phyloP scores from a whole-genome alignment of 2,888 invertebrate genomes.

The Ormyrus labotus region DNA sequence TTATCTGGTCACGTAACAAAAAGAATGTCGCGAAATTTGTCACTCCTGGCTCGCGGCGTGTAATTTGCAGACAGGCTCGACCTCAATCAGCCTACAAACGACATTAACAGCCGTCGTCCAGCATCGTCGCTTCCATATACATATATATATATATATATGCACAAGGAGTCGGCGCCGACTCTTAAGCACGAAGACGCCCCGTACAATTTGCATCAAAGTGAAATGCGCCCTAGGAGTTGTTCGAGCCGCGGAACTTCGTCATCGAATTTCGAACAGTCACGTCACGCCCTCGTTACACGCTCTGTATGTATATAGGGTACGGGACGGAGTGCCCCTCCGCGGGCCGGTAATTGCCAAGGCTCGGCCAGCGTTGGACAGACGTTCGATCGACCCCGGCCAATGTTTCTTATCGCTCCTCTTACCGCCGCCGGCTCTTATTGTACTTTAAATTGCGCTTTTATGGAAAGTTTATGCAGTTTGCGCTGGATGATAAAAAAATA shows the following conservation, averaged over 20 bases:
- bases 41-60: neutral
- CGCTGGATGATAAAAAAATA: too few species aligned
- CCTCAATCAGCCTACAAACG: conserved; percentile 50
- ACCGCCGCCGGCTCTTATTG: neutral
- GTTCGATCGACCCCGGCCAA: neutral
- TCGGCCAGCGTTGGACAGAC: neutral
- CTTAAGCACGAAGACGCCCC: conserved; percentile 36
- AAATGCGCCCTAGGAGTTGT: too few species aligned
- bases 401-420: too few species aligned
- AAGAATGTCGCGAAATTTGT: conserved; percentile 33
- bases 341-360: neutral
- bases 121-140: too few species aligned
- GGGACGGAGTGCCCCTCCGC: neutral
- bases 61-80: conserved; percentile 25
- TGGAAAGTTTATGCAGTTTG: too few species aligned
- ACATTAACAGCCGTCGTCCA: conserved; percentile 45
- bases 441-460: neutral
- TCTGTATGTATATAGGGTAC: neutral
- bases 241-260: conserved; percentile 36
- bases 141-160: too few species aligned
- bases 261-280: conserved; percentile 52
- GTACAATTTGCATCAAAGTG: conserved; percentile 45
- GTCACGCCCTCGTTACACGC: conserved; percentile 32
- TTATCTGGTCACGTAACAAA: conserved; percentile 24
- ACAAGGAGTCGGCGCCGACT: conserved; percentile 6